Evolutionary conservation across 2,888 invertebrate genomes (phyloP), one percentile per base, ranked within the genome.

Genomic region (Noctuana brunneofusca): DNA sequence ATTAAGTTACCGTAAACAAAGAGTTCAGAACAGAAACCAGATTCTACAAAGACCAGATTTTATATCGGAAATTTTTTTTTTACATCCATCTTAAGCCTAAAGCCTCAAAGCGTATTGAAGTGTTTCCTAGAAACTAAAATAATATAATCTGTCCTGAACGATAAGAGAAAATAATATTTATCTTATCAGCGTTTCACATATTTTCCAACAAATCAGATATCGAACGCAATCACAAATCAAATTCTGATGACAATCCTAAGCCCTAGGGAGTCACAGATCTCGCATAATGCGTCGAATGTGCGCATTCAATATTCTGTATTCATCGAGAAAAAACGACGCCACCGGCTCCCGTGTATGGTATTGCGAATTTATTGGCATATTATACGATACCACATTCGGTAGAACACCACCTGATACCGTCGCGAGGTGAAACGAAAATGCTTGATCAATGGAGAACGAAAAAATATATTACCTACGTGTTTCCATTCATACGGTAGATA

Each of bases 281-380:
- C 48, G 27, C 48, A 38, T 35, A 32, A 62, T 58, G 63, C 32
- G 50, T 32, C 52, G 43, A 62, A 66, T 62, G 48, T 66, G 53
- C 58, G 64, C 63, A 63, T 64, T 63, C 63, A 68, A 65, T 65
- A 66, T 68, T 64, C 48, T 54, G 38, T 38, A 46, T 49, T 55
- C 60, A 60, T 55, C 54, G 48, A 20, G 32, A 60, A 54, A 59
- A 60, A 60, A 54, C 46, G 32, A 54, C 35, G 14, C 48, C 16
- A 9, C 12, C 18, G 46, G 9, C 18, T 24, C 22, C 38, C 48
- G 5, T 55, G 41, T 35, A 35, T 32, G 32, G 22, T 48, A 54
- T 60, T 48, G 46, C 35, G 35, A 16, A 60, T 60, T 60, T 60
- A 60, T 60, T 60, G 54, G 53, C 60, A 38, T 46, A 60, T 60